Conservation (phyloP, 2,113 vertebrate species). For the Leptobrachium ailaonicum region DNA sequence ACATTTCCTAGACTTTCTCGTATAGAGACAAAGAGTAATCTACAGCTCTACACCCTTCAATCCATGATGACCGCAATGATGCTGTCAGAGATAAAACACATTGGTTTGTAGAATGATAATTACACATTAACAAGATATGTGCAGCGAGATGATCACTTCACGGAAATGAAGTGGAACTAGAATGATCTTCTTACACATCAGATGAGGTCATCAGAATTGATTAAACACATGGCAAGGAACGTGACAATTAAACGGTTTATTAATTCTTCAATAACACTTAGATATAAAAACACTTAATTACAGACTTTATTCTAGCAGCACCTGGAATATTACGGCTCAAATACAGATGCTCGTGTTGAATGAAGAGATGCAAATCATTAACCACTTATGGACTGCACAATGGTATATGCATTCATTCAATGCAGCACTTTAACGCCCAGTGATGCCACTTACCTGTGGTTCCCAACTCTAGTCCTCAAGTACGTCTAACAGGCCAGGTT, state of each 20-base stretch:
- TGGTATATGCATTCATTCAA: too few species aligned
- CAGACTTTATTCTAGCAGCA: constrained; percentile 15
- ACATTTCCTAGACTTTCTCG: too few species aligned
- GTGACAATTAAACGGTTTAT: neutral
- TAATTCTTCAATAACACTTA: neutral
- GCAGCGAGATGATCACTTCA: neutral
- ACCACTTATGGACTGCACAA: too few species aligned
- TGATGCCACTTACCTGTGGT: too few species aligned
- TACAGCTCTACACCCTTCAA: neutral
- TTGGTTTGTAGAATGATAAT: neutral
- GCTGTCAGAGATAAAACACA: neutral
- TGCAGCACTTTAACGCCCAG: too few species aligned
- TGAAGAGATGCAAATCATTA: too few species aligned
- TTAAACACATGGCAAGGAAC: neutral
- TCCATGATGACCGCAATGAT: neutral
- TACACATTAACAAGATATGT: neutral
- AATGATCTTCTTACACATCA: neutral
- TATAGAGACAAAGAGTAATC: too few species aligned
- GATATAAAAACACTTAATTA: constrained; percentile 19
- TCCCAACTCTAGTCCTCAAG: too few species aligned
- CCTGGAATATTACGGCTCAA: too few species aligned
- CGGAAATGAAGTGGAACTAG: neutral
- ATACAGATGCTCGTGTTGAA: too few species aligned
- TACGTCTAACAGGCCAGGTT: too few species aligned
- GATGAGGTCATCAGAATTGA: neutral